phyloP scores from a whole-genome alignment of 92 coral and sea anemone genomes.

The Diadumene lineata region DNA sequence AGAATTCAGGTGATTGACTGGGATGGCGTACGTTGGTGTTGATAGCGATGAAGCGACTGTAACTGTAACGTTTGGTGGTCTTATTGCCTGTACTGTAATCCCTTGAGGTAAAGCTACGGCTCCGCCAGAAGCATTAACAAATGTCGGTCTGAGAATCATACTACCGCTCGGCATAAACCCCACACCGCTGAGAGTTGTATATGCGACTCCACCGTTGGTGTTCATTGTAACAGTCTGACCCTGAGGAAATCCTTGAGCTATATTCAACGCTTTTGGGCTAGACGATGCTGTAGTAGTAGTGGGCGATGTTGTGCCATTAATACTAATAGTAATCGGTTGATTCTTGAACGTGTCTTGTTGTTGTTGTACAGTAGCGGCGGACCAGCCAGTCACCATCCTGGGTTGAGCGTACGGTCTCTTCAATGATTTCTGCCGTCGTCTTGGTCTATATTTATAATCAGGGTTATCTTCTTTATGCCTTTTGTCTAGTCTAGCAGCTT shows the following conservation, averaged over 20 bases:
- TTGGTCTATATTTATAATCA: conserved; percentile 93
- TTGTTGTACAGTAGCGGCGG: too few relatives aligned
- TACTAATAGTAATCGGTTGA: conserved; percentile 74
- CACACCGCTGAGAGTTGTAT: conserved; percentile 71
- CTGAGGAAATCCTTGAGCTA: conserved; percentile 72
- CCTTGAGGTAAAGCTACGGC: conserved; percentile 62
- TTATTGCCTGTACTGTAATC: conserved; percentile 74
- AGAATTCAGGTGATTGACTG: conserved; percentile 72
- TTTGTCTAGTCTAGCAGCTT: conserved; percentile 98
- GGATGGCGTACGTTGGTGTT: conserved; percentile 88
- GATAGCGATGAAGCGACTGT: conserved; percentile 78
- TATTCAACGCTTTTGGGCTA: conserved; percentile 53
- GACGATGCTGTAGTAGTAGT: conserved; percentile 68
- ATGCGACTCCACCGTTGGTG: conserved; percentile 66
- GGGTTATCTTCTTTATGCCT: conserved; percentile 97
- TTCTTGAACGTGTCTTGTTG: conserved; percentile 66
- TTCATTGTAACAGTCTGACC: conserved; percentile 68
- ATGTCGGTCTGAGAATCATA: conserved; percentile 86
- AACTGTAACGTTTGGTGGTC: conserved; percentile 53
- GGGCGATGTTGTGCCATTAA: conserved; percentile 79
- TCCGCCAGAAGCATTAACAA: conserved; percentile 67
- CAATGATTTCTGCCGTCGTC: conserved; percentile 88
- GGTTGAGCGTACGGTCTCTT: conserved; percentile 95
- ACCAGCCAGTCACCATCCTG: conserved; percentile 82
- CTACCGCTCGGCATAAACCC: conserved; percentile 86